Evolutionary conservation across 1,140 invertebrate genomes (phyloP), one percentile per base, ranked within the genome.

Genomic region (Globodera ellingtonae): DNA sequence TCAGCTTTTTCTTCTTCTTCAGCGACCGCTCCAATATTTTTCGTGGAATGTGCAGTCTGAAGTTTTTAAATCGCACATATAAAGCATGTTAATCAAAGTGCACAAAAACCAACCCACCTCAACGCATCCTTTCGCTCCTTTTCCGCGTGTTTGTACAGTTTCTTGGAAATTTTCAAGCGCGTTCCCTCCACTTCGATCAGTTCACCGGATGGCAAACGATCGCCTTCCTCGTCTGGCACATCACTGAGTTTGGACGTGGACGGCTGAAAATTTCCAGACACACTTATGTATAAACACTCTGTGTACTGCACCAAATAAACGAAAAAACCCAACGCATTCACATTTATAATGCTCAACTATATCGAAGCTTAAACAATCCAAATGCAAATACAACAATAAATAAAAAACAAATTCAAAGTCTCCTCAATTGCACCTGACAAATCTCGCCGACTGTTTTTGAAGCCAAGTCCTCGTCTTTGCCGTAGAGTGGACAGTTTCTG

Each of bases 401-500:
- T 24, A 24, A 24, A 24, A 24, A 24, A 24, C 24, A 24, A 24
- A 24, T 24, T 24, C 24, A 35, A 35, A 35, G 35, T 71, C n/a
- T 21, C 50, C 21, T 10, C 62, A 35, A 24, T 52, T 13, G 35
- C 59, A 74, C 83, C 48, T 56, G 72, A 44, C 78, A 87, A 65
- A 88, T 70, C 9, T 86, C 86, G n/a, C 81, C 84, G 62, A 86
- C 86, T 69, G 82, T 86, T 72, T 80, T 73, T 10, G 76, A 66
- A 1, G 93, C 91, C n/a, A 92, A 91, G 0, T 92, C 89, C 83
- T 90, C 92, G 79, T 90, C 91, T 81, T 93, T 93, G 56, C 94
- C 94, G 89, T 97, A 98, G 65, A 96, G 90, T 0, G 96, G 96
- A 90, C 97, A 98, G 1, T 95, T 94, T 89, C 97, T 97, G 90